A percentile compares a stretch with the other conserved stretches of the same genome.
Evolutionary conservation across 1,140 invertebrate genomes (phyloP).

Genomic region (Brachionus koreanus): DNA sequence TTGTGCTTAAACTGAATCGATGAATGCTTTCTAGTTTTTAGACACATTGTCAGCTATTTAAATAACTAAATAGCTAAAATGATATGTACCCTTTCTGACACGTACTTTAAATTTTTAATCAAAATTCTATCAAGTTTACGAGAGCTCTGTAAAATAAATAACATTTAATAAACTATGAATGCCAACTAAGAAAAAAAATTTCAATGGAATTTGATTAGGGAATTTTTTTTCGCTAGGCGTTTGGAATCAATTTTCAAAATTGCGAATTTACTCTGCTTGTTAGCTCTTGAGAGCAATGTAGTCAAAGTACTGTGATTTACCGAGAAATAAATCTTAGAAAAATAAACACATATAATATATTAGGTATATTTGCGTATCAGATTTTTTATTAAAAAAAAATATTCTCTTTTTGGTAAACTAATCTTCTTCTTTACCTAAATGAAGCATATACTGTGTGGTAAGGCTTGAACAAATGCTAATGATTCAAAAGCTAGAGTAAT

Average conservation of each 20-base stretch:
- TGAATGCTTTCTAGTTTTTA: not conserved
- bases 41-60: not conserved
- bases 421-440: not conserved
- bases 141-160: not conserved
- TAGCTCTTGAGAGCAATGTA: not conserved
- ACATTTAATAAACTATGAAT: not conserved
- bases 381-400: not conserved
- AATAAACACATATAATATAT: not conserved
- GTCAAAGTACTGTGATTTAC: not conserved
- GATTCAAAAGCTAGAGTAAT: not conserved
- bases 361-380: not conserved
- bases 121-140: not conserved
- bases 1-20: not conserved
- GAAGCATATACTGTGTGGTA: not conserved
- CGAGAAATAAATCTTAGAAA: not conserved
- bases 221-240: not conserved
- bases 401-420: not conserved
- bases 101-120: not conserved
- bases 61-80: not conserved
- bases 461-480: not conserved
- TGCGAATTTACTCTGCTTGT: not conserved
- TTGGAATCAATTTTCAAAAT: conserved; percentile 9
- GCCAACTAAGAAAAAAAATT: not conserved
- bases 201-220: not conserved
- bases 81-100: not conserved